Base-by-base conservation (phyloP, 1,140 invertebrate genomes). In the Papilio aristodemus region DNA sequence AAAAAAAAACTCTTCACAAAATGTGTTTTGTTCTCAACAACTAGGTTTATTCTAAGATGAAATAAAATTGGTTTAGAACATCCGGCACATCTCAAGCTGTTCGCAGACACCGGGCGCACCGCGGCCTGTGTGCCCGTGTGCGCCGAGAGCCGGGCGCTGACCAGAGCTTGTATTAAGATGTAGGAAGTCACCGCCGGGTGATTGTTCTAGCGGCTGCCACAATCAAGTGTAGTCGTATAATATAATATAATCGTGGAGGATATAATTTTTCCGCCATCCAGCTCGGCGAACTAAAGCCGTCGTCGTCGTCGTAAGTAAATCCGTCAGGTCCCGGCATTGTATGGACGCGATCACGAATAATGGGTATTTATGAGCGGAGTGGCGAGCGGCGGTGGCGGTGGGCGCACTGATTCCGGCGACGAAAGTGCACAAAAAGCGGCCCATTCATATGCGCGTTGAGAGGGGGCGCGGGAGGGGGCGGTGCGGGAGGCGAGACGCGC, bases 361-460 rank as follows among this genome's bases (percentile, higher is more conserved):
- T 58, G 27, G 27, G 25, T 25, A 58, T 58, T 58, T 58, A 58
- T 58, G n/a, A n/a, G 22, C 13, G 54, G 6, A 57, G 54, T 25
- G 54, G 25, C 19, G 11, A 57, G 54, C 13, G 54, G 25, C 19
- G 11, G 22, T 25, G 27, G 22, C 27, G 57, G 19, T 0, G 73
- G 57, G 19, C 6, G 73, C 76, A 71, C 74, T 76, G 77, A 80
- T 81, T 80, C 57, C n/a, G 78, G 83, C 83, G 73, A 70, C 83
- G 86, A 83, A 70, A 77, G 85, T 83, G 60, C 72, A 72, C 77
- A 88, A 89, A 87, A 89, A 87, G 74, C 63, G 71, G 68, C 77
- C 85, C 86, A 89, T 88, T 88, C 84, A 88, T 88, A 89, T 89
- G 87, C 87, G 82, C 85, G 70, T 4, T 22, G 19, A 17, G 46